Evolutionary conservation across 2,113 vertebrate species (phyloP).

Genomic region (Oreochromis aureus): DNA sequence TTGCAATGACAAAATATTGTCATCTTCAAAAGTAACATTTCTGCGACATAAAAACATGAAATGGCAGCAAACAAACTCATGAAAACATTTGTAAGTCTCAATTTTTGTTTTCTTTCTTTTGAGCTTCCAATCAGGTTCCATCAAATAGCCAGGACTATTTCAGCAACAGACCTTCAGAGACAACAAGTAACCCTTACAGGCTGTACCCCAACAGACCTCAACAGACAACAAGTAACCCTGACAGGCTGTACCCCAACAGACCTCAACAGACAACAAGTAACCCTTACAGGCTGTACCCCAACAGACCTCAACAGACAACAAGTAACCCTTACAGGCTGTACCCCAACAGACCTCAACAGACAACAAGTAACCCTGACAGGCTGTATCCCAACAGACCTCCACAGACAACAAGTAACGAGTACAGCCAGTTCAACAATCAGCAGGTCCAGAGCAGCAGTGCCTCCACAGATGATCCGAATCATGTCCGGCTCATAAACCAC

Average conservation of each 20-base stretch:
- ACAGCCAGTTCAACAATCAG: not conserved
- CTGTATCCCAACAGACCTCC: slow-evolving; percentile 35
- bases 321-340: not conserved
- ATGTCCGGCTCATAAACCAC: slow-evolving; percentile 64
- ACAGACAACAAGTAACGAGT: slow-evolving; percentile 30
- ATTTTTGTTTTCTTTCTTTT: not conserved
- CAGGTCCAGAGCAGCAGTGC: slow-evolving; percentile 54
- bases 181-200: slow-evolving; percentile 26
- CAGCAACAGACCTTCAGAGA: not conserved
- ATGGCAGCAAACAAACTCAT: accelerated
- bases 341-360: slow-evolving; percentile 61
- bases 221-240: not conserved
- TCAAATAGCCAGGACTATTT: not conserved
- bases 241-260: accelerated
- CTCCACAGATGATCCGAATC: slow-evolving; percentile 70
- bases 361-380: not conserved
- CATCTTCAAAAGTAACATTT: not conserved
- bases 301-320: not conserved
- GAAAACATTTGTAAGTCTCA: not conserved
- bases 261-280: no score
- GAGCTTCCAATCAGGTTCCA: slow-evolving; percentile 25
- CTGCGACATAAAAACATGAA: accelerated
- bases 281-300: slow-evolving; percentile 76
- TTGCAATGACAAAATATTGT: accelerated
- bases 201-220: slow-evolving; percentile 71